A percentile compares a stretch with the other conserved stretches of the same genome.
Conservation (phyloP, 30 jellyfish, hydroid and myxozoan species). For the Pelagia noctiluca region DNA sequence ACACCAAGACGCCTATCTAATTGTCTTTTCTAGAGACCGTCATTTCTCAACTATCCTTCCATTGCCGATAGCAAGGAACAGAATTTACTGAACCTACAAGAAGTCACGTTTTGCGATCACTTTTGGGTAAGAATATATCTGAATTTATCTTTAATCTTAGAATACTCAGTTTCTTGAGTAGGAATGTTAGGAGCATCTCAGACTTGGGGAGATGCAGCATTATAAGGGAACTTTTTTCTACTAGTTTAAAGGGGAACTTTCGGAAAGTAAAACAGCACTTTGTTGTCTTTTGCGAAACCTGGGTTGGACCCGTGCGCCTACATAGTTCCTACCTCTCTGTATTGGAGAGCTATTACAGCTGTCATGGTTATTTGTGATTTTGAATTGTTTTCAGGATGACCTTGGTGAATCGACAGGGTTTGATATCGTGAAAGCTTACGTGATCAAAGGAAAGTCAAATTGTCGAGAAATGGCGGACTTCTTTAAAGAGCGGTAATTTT, state of each 20-base stretch:
- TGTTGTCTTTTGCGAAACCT: too few species aligned
- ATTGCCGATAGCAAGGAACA: conserved; percentile 75
- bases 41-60: conserved; percentile 64
- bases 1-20: too few species aligned
- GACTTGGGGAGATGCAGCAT: too few species aligned
- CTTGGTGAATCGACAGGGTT: conserved; percentile 70
- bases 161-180: background rate
- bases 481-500: conserved; percentile 79
- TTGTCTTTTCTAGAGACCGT: conserved; percentile 63
- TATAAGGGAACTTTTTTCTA: too few species aligned
- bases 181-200: too few species aligned
- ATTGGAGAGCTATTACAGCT: too few species aligned
- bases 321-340: too few species aligned
- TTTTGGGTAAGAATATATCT: conserved; percentile 71
- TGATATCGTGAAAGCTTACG: conserved; percentile 48
- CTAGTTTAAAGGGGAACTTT: too few species aligned
- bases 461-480: conserved; percentile 81
- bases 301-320: too few species aligned
- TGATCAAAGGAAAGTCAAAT: conserved; percentile 62
- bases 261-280: too few species aligned
- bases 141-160: background rate
- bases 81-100: conserved; percentile 42
- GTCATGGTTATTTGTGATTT: background rate
- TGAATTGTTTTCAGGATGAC: conserved; percentile 53
- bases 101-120: conserved; percentile 77